Evolutionary conservation across 2,888 invertebrate species (phyloP).

Genomic region (Ochropleura plecta): DNA sequence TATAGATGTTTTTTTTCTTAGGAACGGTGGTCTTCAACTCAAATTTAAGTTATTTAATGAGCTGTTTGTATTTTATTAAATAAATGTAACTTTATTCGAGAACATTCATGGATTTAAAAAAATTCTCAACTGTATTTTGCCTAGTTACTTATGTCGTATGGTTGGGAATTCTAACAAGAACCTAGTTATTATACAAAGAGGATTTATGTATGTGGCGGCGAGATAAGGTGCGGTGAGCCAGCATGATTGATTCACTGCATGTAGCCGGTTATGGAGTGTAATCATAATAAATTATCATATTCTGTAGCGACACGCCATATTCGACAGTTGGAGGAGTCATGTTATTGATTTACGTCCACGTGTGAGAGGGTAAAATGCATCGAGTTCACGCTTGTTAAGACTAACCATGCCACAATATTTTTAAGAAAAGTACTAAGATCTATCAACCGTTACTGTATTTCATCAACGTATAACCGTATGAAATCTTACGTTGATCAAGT

Average conservation of each 20-base stretch:
- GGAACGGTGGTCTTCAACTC: too few species aligned
- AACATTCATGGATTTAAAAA: too few species aligned
- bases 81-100: too few species aligned
- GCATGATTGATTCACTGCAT: slow-evolving; percentile 64
- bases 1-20: too few species aligned
- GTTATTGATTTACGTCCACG: slow-evolving; percentile 38
- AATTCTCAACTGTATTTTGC: too few species aligned
- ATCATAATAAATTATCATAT: slow-evolving; percentile 63
- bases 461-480: not conserved
- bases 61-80: too few species aligned
- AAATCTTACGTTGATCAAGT: not conserved
- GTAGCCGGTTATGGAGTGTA: slow-evolving; percentile 43
- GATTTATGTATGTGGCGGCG: slow-evolving; percentile 53
- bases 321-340: slow-evolving; percentile 41
- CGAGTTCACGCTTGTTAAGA: not conserved
- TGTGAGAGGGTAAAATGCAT: not conserved
- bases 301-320: slow-evolving; percentile 24
- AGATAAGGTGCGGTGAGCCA: slow-evolving; percentile 58
- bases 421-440: not conserved
- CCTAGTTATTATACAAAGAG: slow-evolving; percentile 53
- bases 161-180: slow-evolving; percentile 38
- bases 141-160: not conserved
- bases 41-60: too few species aligned
- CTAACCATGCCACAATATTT: not conserved
- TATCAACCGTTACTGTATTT: not conserved